phyloP scores from a whole-genome alignment of 2,888 invertebrate genomes.

The Hypena proboscidalis region DNA sequence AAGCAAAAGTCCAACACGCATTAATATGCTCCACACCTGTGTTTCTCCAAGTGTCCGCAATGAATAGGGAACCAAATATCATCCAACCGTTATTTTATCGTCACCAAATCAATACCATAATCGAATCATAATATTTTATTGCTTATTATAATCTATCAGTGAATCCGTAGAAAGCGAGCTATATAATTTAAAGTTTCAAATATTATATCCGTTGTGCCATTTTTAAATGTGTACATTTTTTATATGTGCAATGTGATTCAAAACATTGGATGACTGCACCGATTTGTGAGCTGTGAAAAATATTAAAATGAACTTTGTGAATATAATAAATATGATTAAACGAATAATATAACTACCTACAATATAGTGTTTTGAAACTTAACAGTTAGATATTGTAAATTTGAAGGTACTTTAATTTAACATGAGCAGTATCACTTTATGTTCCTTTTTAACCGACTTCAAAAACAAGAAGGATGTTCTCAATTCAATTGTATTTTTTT shows the following conservation, averaged over 20 bases:
- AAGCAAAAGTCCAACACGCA: slow-evolving; percentile 38
- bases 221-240: neutral
- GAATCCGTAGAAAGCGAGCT: too few relatives aligned
- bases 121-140: slow-evolving; percentile 20
- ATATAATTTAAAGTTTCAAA: too few relatives aligned
- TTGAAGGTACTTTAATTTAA: too few relatives aligned
- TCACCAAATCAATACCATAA: slow-evolving; percentile 4
- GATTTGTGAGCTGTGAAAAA: neutral
- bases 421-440: too few relatives aligned
- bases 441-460: too few relatives aligned
- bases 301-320: too few relatives aligned
- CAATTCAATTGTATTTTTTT: too few relatives aligned
- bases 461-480: too few relatives aligned
- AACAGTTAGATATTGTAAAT: too few relatives aligned
- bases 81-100: slow-evolving; percentile 5
- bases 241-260: slow-evolving; percentile 3
- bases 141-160: slow-evolving; percentile 15
- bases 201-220: slow-evolving; percentile 2
- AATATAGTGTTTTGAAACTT: too few relatives aligned
- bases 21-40: slow-evolving; percentile 45
- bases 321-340: too few relatives aligned
- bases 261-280: neutral
- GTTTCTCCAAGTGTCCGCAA: slow-evolving; percentile 29
- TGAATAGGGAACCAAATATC: slow-evolving; percentile 43
- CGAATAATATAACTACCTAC: too few relatives aligned